Evolutionary conservation across 2,797 vertebrate species (phyloP).

Genomic region (Hydrolagus colliei): DNA sequence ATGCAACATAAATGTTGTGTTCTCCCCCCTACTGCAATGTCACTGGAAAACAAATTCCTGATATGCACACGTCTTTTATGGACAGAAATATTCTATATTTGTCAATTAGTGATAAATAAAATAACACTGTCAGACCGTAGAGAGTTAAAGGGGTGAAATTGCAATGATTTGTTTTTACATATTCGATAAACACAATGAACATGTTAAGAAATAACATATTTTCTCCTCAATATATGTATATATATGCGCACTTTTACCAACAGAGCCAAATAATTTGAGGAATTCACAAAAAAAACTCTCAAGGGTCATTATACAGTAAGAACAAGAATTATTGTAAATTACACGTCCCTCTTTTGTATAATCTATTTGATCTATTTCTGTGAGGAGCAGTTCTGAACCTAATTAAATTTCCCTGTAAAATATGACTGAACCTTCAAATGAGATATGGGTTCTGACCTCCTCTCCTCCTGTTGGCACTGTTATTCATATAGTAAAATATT

Average conservation of each 20-base stretch:
- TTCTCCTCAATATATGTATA: background rate
- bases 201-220: background rate
- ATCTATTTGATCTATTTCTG: conserved; percentile 11
- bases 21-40: too few species aligned
- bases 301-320: background rate
- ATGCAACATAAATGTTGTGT: too few species aligned
- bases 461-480: background rate
- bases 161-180: too few species aligned
- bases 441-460: conserved; percentile 8
- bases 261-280: background rate
- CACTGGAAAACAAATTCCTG: too few species aligned
- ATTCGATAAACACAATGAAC: background rate
- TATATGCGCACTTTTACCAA: background rate
- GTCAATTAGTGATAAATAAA: too few species aligned
- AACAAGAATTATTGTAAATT: conserved; percentile 12
- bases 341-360: background rate
- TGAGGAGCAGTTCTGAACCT: conserved; percentile 4
- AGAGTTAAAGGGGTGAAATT: too few species aligned
- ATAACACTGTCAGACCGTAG: too few species aligned
- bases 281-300: background rate
- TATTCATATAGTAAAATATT: conserved; percentile 2
- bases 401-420: conserved; percentile 4
- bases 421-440: conserved; percentile 25
- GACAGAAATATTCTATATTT: too few species aligned
- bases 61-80: too few species aligned